Base-by-base conservation (phyloP, 2,888 invertebrate species). In the Melanotus villosus region DNA sequence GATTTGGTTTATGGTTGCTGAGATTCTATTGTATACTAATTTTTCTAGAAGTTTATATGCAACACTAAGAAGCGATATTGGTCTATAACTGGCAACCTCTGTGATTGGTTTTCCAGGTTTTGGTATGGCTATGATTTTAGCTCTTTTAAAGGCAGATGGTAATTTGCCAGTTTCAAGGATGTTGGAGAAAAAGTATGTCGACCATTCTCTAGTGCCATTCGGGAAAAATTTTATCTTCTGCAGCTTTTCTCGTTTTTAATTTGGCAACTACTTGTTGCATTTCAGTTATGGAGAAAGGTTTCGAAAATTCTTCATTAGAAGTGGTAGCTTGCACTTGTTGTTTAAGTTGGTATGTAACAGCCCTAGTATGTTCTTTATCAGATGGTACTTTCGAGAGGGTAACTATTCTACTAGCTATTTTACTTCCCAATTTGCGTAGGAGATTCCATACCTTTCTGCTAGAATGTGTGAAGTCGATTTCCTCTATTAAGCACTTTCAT, bases 11-110 rank as follows among this genome's bases (percentile, higher is more conserved):
- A 59, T 58, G 18, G n/a, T 16, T 32, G 52, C 14, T 41, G 21
- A 12, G 14, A 68, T 73, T 68, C 68, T 68, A 30, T 73, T 74
- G 43, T 68, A 63, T 7, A 73, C 47, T 16, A 67, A 30, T 23
- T 16, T 30, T 34, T 43, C 45, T 26, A 68, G 57, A 1, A 65
- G 43, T 45, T 65, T 34, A 34, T 34, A 34, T 9, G 34, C 34
- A 34, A 26, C 5, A 7, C n/a, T 26, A 26, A 26, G 60, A 26
- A 21, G 54, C 12, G 41, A 4, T 3, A 41, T 43, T 16, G 43
- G 2, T 6, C 6, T 16, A 10, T 43, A 9, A 16, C 58, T 21
- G 38, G 45, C 10, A 41, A 19, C n/a, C 34, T 41, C 34, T 5
- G 30, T 38, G 18, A 12, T 10, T 30, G 52, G 60, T 16, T 71